phyloP scores from a whole-genome alignment of 1,140 invertebrate genomes.

The Colletes gigas region DNA sequence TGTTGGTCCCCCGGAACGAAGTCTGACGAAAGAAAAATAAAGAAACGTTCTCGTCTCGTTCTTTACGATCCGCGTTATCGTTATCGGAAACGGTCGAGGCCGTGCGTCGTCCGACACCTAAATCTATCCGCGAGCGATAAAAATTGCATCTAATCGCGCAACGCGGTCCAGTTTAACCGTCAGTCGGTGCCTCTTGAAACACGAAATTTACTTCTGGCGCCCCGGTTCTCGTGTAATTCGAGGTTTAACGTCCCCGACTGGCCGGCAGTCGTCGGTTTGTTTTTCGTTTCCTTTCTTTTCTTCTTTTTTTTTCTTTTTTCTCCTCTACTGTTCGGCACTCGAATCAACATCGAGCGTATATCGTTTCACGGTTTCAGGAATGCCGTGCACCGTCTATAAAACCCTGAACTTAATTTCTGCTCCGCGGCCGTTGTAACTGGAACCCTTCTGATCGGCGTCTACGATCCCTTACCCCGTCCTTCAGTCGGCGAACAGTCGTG shows the following conservation, averaged over 20 bases:
- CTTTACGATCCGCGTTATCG: too few relatives aligned
- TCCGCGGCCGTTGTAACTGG: conserved; percentile 14
- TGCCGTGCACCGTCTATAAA: conserved; percentile 51
- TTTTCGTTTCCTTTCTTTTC: neutral
- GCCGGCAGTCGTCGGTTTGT: neutral
- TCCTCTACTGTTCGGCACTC: neutral
- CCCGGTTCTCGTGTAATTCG: conserved; percentile 30
- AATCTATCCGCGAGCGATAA: conserved; percentile 15
- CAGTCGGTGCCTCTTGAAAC: conserved; percentile 5
- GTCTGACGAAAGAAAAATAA: too few relatives aligned
- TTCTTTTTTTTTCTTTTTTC: neutral
- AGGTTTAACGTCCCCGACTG: conserved; percentile 9
- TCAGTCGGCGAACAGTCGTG: neutral
- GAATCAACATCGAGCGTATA: conserved; percentile 25
- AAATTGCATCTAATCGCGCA: conserved; percentile 7
- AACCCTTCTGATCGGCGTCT: conserved; percentile 6
- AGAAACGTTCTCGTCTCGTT: too few relatives aligned
- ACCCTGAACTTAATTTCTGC: conserved; percentile 46
- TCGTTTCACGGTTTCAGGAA: conserved; percentile 44
- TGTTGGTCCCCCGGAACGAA: too few relatives aligned
- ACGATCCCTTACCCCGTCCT: conserved; percentile 4
- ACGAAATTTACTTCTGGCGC: conserved; percentile 28
- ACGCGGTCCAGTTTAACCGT: conserved; percentile 4
- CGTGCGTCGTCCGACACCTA: neutral
- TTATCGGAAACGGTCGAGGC: neutral